Conservation (phyloP, 2,888 invertebrate species). For the Entomobrya multifasciata region DNA sequence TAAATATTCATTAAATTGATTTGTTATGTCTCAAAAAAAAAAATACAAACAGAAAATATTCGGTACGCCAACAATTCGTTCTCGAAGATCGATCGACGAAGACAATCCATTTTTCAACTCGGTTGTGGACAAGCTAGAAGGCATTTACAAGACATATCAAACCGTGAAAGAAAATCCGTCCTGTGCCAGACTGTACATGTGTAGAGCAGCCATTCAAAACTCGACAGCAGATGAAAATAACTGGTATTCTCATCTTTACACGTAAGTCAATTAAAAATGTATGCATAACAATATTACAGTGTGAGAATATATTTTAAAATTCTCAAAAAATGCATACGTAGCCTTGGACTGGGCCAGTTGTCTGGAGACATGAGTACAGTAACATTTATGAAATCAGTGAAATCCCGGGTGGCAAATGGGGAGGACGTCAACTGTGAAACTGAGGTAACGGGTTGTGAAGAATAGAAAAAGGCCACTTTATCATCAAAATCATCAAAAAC, state of each 20-base stretch:
- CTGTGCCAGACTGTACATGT: constrained; percentile 78
- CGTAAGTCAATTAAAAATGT: constrained; percentile 73
- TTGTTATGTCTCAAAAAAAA: no score
- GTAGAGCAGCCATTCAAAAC: constrained; percentile 78
- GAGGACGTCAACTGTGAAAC: constrained; percentile 79
- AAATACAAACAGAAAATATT: constrained; percentile 77
- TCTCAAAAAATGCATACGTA: no score
- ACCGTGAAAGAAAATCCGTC: constrained; percentile 75
- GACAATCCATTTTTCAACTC: constrained; percentile 75
- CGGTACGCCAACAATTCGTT: constrained; percentile 79
- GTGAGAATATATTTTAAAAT: no score
- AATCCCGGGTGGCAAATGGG: constrained; percentile 74
- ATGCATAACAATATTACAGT: background rate
- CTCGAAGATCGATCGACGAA: constrained; percentile 69
- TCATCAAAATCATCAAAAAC: background rate
- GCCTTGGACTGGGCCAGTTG: constrained; percentile 78
- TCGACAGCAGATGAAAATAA: constrained; percentile 70
- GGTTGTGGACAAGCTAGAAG: constrained; percentile 78
- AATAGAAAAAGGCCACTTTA: background rate
- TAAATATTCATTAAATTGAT: no score
- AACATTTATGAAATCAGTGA: constrained; percentile 76
- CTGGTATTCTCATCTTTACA: constrained; percentile 75
- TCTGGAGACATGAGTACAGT: constrained; percentile 73
- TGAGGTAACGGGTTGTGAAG: constrained; percentile 70
- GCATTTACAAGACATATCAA: constrained; percentile 77